These are phyloP conservation scores for Phrynocephalus vlangalii DNA, from an alignment of 2,797 vertebrate genomes.

Conservation along the genomic window DNA sequence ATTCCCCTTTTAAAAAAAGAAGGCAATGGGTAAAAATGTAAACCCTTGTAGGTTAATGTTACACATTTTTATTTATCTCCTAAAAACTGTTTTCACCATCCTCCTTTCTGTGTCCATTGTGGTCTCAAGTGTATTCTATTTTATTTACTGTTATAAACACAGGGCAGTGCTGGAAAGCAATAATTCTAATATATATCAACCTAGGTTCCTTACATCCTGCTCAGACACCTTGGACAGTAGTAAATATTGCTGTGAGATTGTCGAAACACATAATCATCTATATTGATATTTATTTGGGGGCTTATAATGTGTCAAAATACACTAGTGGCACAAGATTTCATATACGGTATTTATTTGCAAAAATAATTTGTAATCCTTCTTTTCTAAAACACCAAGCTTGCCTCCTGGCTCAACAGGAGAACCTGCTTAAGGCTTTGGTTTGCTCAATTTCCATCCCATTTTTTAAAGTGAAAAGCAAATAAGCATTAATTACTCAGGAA, in stretches of 20 bases:
- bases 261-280: not conserved
- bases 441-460: not conserved
- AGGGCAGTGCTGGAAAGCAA: not conserved
- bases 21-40: not conserved
- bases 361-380: not conserved
- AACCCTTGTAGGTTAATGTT: fast-evolving
- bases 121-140: not conserved
- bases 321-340: not conserved
- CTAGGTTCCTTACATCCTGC: not conserved
- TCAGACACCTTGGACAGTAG: slow-evolving; percentile 6
- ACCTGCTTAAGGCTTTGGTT: not conserved
- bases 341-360: not conserved
- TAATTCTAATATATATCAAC: not conserved
- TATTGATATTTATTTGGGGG: not conserved
- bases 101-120: fast-evolving
- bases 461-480: slow-evolving; percentile 7
- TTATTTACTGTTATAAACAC: slow-evolving; percentile 5
- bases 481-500: slow-evolving; percentile 5
- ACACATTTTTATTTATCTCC: not conserved
- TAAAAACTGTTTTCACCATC: not conserved
- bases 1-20: not conserved
- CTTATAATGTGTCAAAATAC: not conserved
- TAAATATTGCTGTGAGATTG: not conserved
- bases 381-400: not conserved
- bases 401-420: slow-evolving; percentile 22